Conservation (phyloP, 53 echinoderm and acorn worm species). For the Patiria pectinifera region DNA sequence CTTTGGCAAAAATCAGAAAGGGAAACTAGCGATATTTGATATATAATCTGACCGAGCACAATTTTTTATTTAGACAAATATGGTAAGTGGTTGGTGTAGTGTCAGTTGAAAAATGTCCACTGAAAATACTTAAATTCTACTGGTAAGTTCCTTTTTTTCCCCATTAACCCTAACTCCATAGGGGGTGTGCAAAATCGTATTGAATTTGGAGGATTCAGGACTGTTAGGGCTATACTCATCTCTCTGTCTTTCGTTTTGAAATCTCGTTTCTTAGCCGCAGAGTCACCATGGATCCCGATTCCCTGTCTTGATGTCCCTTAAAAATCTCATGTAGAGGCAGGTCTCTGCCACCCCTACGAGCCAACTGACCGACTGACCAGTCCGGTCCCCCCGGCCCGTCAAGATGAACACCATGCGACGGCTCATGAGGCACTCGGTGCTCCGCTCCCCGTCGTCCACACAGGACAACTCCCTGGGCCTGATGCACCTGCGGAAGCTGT, state of each 20-base stretch:
- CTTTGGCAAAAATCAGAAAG: too few relatives aligned
- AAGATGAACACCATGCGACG: conserved; percentile 60
- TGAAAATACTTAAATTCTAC: neutral
- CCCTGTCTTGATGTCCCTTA: neutral
- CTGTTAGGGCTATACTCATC: too few relatives aligned
- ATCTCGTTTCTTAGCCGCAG: neutral
- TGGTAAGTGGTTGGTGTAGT: too few relatives aligned
- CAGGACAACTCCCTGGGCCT: conserved; percentile 97
- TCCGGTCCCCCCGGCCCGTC: conserved; percentile 11
- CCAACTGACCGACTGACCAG: conserved; percentile 19
- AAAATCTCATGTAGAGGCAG: neutral
- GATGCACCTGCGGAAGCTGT: conserved; percentile 96
- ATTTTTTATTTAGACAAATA: too few relatives aligned
- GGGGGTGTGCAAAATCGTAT: too few relatives aligned
- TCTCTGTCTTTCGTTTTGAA: neutral
- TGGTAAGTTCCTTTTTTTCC: neutral
- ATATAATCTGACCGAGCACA: too few relatives aligned
- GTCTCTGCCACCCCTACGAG: neutral
- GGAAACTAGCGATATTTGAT: too few relatives aligned
- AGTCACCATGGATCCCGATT: neutral
- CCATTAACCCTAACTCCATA: too few relatives aligned
- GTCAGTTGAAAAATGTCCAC: too few relatives aligned
- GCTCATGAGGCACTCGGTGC: conserved; percentile 47
- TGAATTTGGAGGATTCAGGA: too few relatives aligned
- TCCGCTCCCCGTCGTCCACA: conserved; percentile 60